Percentiles rank a stretch among this genome's conserved stretches.
phyloP scores from a whole-genome alignment of 2,888 invertebrate genomes.

The Pammene fasciana region DNA sequence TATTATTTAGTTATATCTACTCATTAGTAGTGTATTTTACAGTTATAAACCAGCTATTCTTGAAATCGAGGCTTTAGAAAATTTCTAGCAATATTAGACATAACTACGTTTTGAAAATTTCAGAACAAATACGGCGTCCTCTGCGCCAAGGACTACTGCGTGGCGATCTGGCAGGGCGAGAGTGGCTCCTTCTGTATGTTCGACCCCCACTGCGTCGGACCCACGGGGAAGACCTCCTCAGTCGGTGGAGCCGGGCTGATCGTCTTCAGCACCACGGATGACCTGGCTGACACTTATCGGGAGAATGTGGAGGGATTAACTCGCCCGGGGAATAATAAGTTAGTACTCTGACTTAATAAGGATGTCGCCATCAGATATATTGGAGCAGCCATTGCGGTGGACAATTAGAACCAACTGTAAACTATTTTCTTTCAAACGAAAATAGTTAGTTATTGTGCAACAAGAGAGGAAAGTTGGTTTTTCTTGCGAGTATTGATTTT shows the following conservation, averaged over 20 bases:
- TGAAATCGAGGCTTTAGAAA: too few species aligned
- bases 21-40: too few species aligned
- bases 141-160: slow-evolving; percentile 72
- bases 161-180: slow-evolving; percentile 61
- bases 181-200: slow-evolving; percentile 62
- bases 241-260: slow-evolving; percentile 64
- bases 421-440: too few species aligned
- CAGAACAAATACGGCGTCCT: slow-evolving; percentile 69
- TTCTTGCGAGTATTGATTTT: too few species aligned
- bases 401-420: too few species aligned
- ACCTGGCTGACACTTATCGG: slow-evolving; percentile 60
- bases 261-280: slow-evolving; percentile 57
- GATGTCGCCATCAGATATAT: too few species aligned
- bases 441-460: too few species aligned
- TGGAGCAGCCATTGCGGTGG: too few species aligned
- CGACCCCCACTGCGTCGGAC: slow-evolving; percentile 73
- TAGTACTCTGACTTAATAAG: slow-evolving; percentile 37
- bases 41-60: too few species aligned
- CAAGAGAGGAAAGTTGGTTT: too few species aligned
- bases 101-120: background rate
- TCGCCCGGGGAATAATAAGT: slow-evolving; percentile 65
- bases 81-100: too few species aligned
- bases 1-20: too few species aligned
- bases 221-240: slow-evolving; percentile 58
- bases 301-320: slow-evolving; percentile 59